Percentiles rank a stretch among this genome's conserved stretches.
These are phyloP conservation scores for Umimayanthus chanpuru DNA, from an alignment of 92 coral and sea anemone genomes.

Conservation along the genomic window DNA sequence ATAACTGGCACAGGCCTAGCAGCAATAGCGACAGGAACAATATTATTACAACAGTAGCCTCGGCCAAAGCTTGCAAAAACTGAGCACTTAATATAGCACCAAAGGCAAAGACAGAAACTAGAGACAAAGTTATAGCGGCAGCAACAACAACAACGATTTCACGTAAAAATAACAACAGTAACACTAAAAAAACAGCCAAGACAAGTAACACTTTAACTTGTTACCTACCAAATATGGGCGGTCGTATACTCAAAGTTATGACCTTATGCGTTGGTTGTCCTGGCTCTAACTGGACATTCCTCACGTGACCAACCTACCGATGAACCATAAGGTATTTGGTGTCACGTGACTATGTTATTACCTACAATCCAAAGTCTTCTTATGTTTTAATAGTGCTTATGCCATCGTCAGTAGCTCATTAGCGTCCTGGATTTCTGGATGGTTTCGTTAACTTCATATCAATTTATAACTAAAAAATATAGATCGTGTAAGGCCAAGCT, in stretches of 20 bases:
- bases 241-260: constrained; percentile 61
- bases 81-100: no score
- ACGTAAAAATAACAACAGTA: background rate
- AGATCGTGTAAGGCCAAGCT: no score
- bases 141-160: background rate
- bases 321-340: background rate
- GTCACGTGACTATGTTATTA: background rate
- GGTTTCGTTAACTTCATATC: no score
- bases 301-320: constrained; percentile 70
- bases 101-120: no score
- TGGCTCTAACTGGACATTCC: constrained; percentile 57
- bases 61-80: background rate
- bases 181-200: no score
- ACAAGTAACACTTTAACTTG: background rate
- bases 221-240: constrained; percentile 75
- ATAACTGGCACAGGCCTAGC: no score
- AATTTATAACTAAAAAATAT: no score
- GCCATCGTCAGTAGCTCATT: background rate
- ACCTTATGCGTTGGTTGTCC: constrained; percentile 47
- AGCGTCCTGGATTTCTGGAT: no score
- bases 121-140: no score
- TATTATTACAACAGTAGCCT: background rate
- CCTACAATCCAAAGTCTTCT: background rate
- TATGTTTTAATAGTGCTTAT: background rate
- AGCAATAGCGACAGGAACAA: background rate